Base-by-base conservation (phyloP, 2,797 vertebrate species). In the Nannoperca australis region DNA sequence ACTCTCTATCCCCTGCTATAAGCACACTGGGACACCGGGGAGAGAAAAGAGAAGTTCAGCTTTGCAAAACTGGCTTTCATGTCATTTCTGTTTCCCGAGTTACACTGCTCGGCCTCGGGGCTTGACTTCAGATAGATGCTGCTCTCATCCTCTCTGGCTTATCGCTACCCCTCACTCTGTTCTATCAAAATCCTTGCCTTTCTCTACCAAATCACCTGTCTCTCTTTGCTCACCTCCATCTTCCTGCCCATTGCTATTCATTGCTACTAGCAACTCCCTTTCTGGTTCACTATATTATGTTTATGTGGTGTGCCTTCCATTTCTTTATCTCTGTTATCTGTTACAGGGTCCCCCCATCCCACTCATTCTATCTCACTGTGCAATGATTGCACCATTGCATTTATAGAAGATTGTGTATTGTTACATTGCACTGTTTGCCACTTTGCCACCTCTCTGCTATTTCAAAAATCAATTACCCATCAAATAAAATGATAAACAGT, bases 391-490 rank as follows among this genome's bases (percentile, higher is more conserved):
- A 77, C 74, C 73, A 67, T 51, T 81, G 86, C 76, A 73, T 92
- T 91, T 85, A 82, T 64, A 73, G 83, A 84, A 78, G 79, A 84
- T 68, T 81, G 84, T 79, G 73, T 71, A 79, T 79, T 82, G 74
- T 81, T 82, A 82, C 58, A 69, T 30, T 36, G 60, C 65, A 70
- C 77, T 76, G 78, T 87, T 85, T 85, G 70, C 85, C 79, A 73
- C 73, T 91, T 86, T 84, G 65, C 83, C 32, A 73, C 71, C 73
- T 81, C 70, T 84, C 62, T 74, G 63, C 77, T 59, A 76, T 86
- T 91, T 81, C 58, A 86, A 84, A 90, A 87, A 91, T 92, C 87
- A 89, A 91, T 90, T 89, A 91, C 79, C 81, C 78, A 85, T 87
- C 76, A 86, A 77, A 90, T 88, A 87, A 83, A 92, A 75, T 61